Percentiles rank a stretch among this genome's conserved stretches.
phyloP scores from a whole-genome alignment of 2,113 vertebrate genomes.

The Leiothrix lutea region DNA sequence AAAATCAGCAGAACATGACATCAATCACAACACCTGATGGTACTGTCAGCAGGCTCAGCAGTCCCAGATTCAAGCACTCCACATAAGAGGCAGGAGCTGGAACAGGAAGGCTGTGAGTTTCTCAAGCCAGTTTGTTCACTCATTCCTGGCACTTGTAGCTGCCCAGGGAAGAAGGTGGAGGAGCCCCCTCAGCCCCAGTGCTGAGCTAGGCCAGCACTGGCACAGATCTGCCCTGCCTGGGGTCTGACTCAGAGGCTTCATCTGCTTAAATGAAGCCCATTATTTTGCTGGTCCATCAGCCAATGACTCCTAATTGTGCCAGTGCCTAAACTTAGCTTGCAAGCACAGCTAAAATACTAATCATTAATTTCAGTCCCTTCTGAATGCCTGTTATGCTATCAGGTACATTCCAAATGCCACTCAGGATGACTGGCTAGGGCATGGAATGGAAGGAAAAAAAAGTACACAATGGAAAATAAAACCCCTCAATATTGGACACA shows the following conservation, averaged over 20 bases:
- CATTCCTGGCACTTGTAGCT: not conserved
- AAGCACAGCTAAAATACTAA: conserved; percentile 8
- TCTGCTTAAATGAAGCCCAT: not conserved
- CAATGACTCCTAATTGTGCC: not conserved
- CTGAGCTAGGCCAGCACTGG: not conserved
- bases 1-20: not conserved
- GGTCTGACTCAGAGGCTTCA: not conserved
- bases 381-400: not conserved
- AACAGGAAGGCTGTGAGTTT: not conserved
- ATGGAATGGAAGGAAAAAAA: not conserved
- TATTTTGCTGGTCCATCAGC: not conserved
- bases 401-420: not conserved
- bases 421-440: not conserved
- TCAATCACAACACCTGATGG: not conserved
- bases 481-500: not conserved
- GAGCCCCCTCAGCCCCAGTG: not conserved
- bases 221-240: not conserved
- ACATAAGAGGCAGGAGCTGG: not conserved
- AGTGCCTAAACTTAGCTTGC: not conserved
- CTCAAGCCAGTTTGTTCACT: not conserved
- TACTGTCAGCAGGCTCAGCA: not conserved
- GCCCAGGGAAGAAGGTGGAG: not conserved
- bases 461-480: not conserved
- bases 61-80: not conserved
- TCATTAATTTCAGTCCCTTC: not conserved